These are phyloP conservation scores for Halcyon smyrnensis DNA, from an alignment of 2,797 vertebrate genomes.

Conservation along the genomic window DNA sequence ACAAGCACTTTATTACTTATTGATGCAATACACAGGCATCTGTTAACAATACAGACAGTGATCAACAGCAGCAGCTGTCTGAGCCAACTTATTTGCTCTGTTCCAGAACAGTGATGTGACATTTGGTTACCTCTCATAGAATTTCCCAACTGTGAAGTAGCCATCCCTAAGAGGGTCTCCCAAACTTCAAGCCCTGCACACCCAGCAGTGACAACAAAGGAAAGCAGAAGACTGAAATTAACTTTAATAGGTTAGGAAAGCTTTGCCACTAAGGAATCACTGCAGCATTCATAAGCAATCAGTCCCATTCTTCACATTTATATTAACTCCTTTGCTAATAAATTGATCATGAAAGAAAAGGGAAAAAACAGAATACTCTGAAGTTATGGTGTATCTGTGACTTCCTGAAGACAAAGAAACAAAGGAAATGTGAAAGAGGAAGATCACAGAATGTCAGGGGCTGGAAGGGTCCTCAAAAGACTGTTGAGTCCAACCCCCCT, in stretches of 20 bases:
- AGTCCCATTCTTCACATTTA: neutral
- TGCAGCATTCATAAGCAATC: neutral
- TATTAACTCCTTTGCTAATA: neutral
- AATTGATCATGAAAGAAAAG: neutral
- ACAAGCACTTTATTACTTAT: slow-evolving; percentile 28
- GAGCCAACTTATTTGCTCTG: neutral
- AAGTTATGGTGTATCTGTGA: neutral
- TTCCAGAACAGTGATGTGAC: slow-evolving; percentile 1
- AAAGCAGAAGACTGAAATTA: neutral
- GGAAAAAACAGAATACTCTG: neutral
- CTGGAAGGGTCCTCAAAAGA: no score
- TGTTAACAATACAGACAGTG: slow-evolving; percentile 17
- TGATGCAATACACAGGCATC: slow-evolving; percentile 21
- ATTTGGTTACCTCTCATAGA: neutral
- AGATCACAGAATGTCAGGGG: neutral
- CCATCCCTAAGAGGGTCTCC: neutral
- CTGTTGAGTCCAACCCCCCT: no score
- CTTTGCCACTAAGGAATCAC: neutral
- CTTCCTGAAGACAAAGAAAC: neutral
- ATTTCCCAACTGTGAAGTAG: neutral
- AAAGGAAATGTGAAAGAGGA: neutral
- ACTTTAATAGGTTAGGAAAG: neutral
- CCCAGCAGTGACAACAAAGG: neutral
- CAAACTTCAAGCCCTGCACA: neutral
- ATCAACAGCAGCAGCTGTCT: neutral